Evolutionary conservation across 2,113 vertebrate genomes (phyloP), one percentile per base, ranked within the genome.

Genomic region (Aix galericulata): DNA sequence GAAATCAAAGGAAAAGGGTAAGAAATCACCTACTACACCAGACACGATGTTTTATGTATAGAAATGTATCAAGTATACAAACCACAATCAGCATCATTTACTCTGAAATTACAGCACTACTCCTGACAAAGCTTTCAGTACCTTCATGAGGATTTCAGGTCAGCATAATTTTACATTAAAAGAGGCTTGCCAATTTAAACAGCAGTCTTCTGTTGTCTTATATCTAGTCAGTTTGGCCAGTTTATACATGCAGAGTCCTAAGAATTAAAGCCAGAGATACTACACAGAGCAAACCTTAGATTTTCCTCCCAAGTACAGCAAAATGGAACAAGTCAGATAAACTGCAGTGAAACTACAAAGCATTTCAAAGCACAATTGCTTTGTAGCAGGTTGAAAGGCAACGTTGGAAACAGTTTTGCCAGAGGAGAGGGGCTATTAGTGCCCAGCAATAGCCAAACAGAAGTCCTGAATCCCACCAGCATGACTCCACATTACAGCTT

Each of bases 41-140:
- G 63, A 2, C 18, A n/a, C 16, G 26, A 22, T 31, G 50, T 4
- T 80, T 59, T 15, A 59, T 13, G 44, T 2, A 2, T 29, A 69
- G 68, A 83, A 52, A 36, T 1, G 23, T 0, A 64, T 29, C 52
- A 52, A 60, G 32, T 0, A 12, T 52, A 50, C 50, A 63, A 60
- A 82, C 3, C 7, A 1, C 38, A 76, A 22, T 26, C 40, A 26
- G 60, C 31, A 15, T 26, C 34, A 12, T 40, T 66, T 0, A 0
- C n/a, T 58, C 36, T 2, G n/a, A 53, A 76, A 73, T 55, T 6
- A 34, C 14, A 69, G 71, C 1, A 1, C n/a, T 15, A 56, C 12
- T 60, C 18, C 17, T 25, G 44, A 88, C 4, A 48, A 42, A 34
- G 2, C 14, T 40, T 55, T 11, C 63, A 81, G 11, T 42, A 68